phyloP scores from a whole-genome alignment of 64 coral and sea anemone genomes.

The Montipora sp. region DNA sequence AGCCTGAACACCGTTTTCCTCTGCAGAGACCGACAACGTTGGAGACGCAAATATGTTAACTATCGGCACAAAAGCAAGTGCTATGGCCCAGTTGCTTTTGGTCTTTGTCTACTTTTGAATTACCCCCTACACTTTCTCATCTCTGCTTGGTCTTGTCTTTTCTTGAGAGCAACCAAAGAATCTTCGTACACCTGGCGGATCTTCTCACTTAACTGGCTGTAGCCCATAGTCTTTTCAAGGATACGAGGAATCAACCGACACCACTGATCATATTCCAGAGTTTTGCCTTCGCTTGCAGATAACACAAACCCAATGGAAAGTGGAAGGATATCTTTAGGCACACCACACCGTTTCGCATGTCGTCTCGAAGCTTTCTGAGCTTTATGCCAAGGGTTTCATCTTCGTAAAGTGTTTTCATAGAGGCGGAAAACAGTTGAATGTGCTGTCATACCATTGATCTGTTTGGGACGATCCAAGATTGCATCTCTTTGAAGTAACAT shows the following conservation, averaged over 20 bases:
- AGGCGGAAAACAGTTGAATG: too few relatives aligned
- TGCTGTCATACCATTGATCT: too few relatives aligned
- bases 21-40: not conserved
- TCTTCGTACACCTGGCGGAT: slow-evolving; percentile 36
- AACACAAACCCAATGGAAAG: slow-evolving; percentile 1
- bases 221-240: not conserved
- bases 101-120: not conserved
- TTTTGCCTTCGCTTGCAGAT: not conserved
- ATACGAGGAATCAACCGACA: not conserved
- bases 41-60: slow-evolving; percentile 36
- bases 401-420: too few relatives aligned
- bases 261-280: slow-evolving; percentile 32
- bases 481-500: too few relatives aligned
- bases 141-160: slow-evolving; percentile 31
- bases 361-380: slow-evolving; percentile 24
- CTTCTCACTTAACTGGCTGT: not conserved
- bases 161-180: slow-evolving; percentile 22
- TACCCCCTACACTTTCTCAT: too few relatives aligned
- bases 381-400: not conserved
- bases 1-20: not conserved
- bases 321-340: slow-evolving; percentile 28
- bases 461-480: too few relatives aligned
- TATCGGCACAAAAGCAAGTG: slow-evolving; percentile 49
- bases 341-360: slow-evolving; percentile 13
- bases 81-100: slow-evolving; percentile 53